A percentile compares a stretch with the other conserved stretches of the same genome.
phyloP scores from a whole-genome alignment of 2,888 invertebrate genomes.

The Sarcophaga caerulescens region DNA sequence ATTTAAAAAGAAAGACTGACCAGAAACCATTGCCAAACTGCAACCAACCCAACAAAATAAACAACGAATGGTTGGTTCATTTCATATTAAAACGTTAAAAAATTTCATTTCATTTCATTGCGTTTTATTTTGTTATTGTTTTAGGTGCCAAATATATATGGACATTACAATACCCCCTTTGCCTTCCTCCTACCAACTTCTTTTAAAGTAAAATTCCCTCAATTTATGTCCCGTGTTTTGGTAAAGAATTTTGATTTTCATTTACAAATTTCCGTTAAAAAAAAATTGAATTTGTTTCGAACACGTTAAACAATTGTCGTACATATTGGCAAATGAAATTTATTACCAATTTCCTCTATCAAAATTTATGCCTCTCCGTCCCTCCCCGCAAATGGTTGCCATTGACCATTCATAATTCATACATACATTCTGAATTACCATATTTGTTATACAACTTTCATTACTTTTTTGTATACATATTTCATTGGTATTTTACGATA shows the following conservation, averaged over 20 bases:
- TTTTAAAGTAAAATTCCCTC: neutral
- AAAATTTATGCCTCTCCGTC: neutral
- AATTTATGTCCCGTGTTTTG: neutral
- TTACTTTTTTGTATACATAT: slow-evolving; percentile 38
- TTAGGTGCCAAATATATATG: slow-evolving; percentile 46
- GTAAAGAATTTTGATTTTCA: neutral
- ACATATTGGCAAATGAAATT: slow-evolving; percentile 39
- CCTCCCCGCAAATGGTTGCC: neutral
- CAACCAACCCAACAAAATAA: slow-evolving; percentile 16
- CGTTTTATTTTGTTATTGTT: slow-evolving; percentile 25
- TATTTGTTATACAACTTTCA: slow-evolving; percentile 64
- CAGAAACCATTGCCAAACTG: slow-evolving; percentile 56
- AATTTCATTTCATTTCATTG: slow-evolving; percentile 40
- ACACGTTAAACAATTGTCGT: slow-evolving; percentile 35
- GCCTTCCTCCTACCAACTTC: neutral
- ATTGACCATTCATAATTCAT: neutral
- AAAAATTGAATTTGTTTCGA: neutral
- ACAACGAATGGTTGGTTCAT: slow-evolving; percentile 5
- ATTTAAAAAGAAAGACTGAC: slow-evolving; percentile 17
- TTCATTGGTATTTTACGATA: neutral
- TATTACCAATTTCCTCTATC: neutral
- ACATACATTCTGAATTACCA: slow-evolving; percentile 52
- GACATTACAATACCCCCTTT: neutral
- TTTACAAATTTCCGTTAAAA: neutral
- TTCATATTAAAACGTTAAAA: slow-evolving; percentile 56